Percentiles rank a stretch among this genome's conserved stretches.
These are phyloP conservation scores for Caranx ignobilis DNA, from an alignment of 2,113 vertebrate genomes.

Conservation along the genomic window DNA sequence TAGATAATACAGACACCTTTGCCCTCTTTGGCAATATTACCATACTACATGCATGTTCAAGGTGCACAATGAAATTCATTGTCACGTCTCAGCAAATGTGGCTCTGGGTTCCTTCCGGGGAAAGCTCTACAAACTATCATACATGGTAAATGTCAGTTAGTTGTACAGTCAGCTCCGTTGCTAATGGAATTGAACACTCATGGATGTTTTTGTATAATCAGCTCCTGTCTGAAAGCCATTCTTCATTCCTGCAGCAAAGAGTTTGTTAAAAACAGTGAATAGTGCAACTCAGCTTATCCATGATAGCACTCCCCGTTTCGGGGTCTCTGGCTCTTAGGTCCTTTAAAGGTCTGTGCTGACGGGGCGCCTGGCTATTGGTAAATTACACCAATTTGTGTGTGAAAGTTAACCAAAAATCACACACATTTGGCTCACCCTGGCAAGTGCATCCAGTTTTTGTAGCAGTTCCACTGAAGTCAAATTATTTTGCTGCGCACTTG, in stretches of 20 bases:
- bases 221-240: not conserved
- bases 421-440: not conserved
- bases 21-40: not conserved
- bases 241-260: not conserved
- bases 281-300: not conserved
- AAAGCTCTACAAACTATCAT: not conserved
- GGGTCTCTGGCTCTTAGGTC: not conserved
- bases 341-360: not conserved
- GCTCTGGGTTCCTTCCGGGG: not conserved
- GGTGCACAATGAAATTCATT: not conserved
- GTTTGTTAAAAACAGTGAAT: not conserved
- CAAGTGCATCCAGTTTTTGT: not conserved
- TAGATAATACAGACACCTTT: not conserved
- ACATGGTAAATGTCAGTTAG: not conserved
- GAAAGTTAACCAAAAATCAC: not conserved
- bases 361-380: not conserved
- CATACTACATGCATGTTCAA: not conserved
- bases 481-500: not conserved
- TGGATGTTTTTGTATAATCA: not conserved
- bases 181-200: not conserved
- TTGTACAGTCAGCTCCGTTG: not conserved
- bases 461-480: not conserved
- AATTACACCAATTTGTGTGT: not conserved
- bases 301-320: not conserved
- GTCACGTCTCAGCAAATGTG: not conserved